A percentile compares a stretch with the other conserved stretches of the same genome.
Conservation (phyloP, 2,797 vertebrate species). For the Xerus rutilus region DNA sequence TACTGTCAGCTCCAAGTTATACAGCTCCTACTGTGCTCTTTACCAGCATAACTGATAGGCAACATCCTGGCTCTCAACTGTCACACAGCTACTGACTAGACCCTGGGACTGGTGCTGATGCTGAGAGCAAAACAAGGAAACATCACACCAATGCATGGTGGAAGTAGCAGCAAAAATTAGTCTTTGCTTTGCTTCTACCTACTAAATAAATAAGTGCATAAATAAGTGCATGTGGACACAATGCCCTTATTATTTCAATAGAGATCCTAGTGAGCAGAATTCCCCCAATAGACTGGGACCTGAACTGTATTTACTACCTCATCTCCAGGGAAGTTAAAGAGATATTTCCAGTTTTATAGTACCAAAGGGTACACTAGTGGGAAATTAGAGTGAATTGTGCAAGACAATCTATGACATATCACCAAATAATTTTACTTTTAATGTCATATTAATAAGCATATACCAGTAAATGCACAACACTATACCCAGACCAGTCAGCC, state of each 20-base stretch:
- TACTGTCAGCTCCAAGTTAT: background rate
- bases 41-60: background rate
- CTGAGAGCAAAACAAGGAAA: background rate
- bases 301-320: background rate
- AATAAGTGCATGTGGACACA: background rate
- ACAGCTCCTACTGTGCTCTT: background rate
- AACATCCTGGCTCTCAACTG: background rate
- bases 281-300: background rate
- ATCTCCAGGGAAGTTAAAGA: background rate
- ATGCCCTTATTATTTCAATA: background rate
- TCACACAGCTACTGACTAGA: background rate
- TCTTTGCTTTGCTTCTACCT: background rate
- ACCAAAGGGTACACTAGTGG: background rate
- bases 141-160: accelerated
- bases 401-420: background rate
- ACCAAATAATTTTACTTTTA: constrained; percentile 32
- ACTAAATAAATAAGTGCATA: background rate
- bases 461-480: background rate
- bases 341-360: background rate
- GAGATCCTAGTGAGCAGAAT: background rate
- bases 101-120: background rate
- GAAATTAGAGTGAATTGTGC: background rate
- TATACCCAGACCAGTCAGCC: background rate
- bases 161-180: background rate
- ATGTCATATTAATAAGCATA: background rate